Evolutionary conservation across 2,888 invertebrate species (phyloP), one percentile per base, ranked within the genome.

Genomic region (Xanthostigma xanthostigma): DNA sequence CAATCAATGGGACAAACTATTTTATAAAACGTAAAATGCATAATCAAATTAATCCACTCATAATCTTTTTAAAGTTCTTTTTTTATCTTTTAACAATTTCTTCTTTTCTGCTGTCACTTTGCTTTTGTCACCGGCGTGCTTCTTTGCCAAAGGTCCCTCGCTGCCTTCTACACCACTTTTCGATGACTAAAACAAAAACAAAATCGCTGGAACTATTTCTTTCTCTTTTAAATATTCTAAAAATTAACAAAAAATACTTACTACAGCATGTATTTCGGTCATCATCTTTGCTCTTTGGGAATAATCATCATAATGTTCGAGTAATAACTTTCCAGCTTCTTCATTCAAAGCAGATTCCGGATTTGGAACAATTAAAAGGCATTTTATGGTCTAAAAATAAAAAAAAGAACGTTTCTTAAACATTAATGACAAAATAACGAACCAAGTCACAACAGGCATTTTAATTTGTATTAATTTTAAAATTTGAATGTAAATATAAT

Each of bases 301-400:
- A 73, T 95, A 96, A 67, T 89, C 90, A 65, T 90, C 88, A 68
- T 96, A 96, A 61, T 84, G 84, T 70, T 93, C 93, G 58, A 92
- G 74, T 55, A 96, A 73, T 65, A 96, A 73, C 70, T 91, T 92
- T 13, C 94, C 95, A 49, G 95, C 95, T 70, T 95, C 95, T 65
- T 94, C 95, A 68, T 96, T 96, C 58, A 96, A 77, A 57, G 95
- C 95, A 49, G 94, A 95, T 70, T 96, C 95, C 8, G 94, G 84
- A 76, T 96, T 96, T 63, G 95, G 95, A 64, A 92, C 92, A 68
- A 96, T 95, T 57, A 96, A 77, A 64, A 96, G 78, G 75, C 95
- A 95, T 73, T 90, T 90, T 53, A 96, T 81, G 53, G 94, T 89
- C 84, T 84, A 63, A 50, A 63, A 66, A 65, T 62, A 54, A 48